These are phyloP conservation scores for Xenopus borealis DNA, from an alignment of 2,113 vertebrate species.

Conservation along the genomic window DNA sequence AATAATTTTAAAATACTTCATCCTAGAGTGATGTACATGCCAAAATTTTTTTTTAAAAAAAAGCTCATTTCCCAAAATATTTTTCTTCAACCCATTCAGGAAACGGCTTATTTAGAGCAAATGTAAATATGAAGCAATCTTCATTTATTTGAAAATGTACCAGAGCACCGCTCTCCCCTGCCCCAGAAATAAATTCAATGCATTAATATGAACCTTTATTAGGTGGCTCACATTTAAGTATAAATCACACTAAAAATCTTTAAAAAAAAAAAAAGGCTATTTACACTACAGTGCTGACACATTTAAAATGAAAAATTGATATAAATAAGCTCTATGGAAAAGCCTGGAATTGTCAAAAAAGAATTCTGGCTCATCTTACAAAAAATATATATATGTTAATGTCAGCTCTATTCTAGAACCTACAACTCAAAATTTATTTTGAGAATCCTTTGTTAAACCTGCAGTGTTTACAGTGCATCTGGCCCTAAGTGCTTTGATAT, in stretches of 20 bases:
- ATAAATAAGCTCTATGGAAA: slow-evolving; percentile 97
- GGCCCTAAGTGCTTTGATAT: slow-evolving; percentile 82
- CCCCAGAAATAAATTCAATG: slow-evolving; percentile 61
- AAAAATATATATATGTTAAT: slow-evolving; percentile 84
- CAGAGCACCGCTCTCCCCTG: background rate
- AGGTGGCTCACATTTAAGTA: slow-evolving; percentile 91
- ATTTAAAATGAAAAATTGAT: slow-evolving; percentile 80
- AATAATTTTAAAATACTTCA: no score
- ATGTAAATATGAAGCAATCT: no score
- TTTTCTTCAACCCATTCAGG: no score
- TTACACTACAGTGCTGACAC: slow-evolving; percentile 97
- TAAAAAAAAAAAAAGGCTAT: slow-evolving; percentile 83
- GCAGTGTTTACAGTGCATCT: slow-evolving; percentile 79
- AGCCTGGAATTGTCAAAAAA: slow-evolving; percentile 82
- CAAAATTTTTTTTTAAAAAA: no score
- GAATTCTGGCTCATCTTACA: slow-evolving; percentile 91
- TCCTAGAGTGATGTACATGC: no score
- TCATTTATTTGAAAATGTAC: no score
- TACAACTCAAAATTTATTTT: slow-evolving; percentile 81
- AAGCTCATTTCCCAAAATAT: no score
- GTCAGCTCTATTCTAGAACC: slow-evolving; percentile 87
- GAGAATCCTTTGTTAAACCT: slow-evolving; percentile 81
- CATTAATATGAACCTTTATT: slow-evolving; percentile 91
- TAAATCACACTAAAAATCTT: slow-evolving; percentile 96
- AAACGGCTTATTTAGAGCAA: no score